Evolutionary conservation across 2,888 invertebrate genomes (phyloP).

Genomic region (Ephialtes manifestator): DNA sequence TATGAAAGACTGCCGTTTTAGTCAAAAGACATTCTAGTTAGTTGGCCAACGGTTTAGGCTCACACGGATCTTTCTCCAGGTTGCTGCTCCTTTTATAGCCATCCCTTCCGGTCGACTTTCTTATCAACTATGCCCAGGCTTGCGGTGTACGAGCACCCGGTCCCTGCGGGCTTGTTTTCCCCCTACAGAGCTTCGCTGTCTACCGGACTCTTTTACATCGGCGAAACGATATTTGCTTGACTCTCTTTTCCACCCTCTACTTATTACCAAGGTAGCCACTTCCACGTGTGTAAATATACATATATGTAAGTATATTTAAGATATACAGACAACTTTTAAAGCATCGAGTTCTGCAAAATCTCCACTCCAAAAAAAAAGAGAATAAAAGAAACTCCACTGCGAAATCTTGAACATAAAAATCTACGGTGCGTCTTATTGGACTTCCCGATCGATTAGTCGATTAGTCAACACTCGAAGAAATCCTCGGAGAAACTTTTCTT

Average conservation of each 20-base stretch:
- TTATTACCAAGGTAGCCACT: conserved; percentile 49
- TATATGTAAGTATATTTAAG: background rate
- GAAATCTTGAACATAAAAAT: background rate
- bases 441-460: conserved; percentile 57
- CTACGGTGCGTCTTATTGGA: background rate
- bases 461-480: conserved; percentile 44
- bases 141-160: conserved; percentile 35
- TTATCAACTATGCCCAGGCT: conserved; percentile 63
- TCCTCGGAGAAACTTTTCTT: conserved; percentile 21
- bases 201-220: conserved; percentile 68
- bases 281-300: conserved; percentile 17
- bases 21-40: conserved; percentile 47
- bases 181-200: conserved; percentile 68
- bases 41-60: conserved; percentile 56
- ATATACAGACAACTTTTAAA: too few species aligned
- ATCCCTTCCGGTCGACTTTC: conserved; percentile 49
- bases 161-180: conserved; percentile 67
- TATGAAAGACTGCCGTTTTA: conserved; percentile 43
- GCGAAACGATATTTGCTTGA: conserved; percentile 65
- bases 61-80: conserved; percentile 52
- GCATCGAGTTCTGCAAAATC: too few species aligned
- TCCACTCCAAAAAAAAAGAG: too few species aligned
- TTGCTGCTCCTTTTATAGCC: conserved; percentile 54
- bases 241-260: conserved; percentile 42
- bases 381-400: background rate